These are phyloP conservation scores for Limenitis camilla DNA, from an alignment of 2,888 invertebrate species.

Conservation along the genomic window DNA sequence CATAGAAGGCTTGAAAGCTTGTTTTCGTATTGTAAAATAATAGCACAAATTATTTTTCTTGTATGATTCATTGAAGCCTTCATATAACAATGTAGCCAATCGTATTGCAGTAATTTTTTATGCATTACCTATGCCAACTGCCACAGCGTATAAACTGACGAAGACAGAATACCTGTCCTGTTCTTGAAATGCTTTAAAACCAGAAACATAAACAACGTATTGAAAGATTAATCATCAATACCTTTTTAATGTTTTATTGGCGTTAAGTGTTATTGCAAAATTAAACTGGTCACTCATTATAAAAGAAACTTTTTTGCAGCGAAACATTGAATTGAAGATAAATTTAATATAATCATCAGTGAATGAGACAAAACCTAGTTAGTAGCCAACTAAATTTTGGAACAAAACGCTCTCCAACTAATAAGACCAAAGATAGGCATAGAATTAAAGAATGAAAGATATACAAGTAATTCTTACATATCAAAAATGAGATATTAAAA, in stretches of 20 bases:
- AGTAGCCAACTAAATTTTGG: too few relatives aligned
- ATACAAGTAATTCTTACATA: too few relatives aligned
- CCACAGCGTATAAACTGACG: conserved; percentile 26
- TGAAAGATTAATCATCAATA: conserved; percentile 28
- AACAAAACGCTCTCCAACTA: too few relatives aligned
- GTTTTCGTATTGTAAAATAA: too few relatives aligned
- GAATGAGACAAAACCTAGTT: too few relatives aligned
- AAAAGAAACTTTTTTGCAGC: neutral
- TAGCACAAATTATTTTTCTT: neutral
- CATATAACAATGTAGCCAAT: neutral
- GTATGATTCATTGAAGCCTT: neutral
- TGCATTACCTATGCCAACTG: conserved; percentile 21
- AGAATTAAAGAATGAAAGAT: too few relatives aligned
- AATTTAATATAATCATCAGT: too few relatives aligned
- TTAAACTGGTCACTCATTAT: conserved; percentile 12
- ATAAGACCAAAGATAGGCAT: too few relatives aligned
- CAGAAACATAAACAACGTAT: conserved; percentile 26
- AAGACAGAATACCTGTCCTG: conserved; percentile 26
- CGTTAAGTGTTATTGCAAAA: conserved; percentile 19
- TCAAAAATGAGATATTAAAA: too few relatives aligned
- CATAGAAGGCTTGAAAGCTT: too few relatives aligned
- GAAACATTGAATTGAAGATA: too few relatives aligned
- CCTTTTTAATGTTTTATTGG: conserved; percentile 20
- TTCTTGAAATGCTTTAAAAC: conserved; percentile 29
- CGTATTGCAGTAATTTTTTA: neutral